phyloP scores from a whole-genome alignment of 2,113 vertebrate species.

The Daphoenositta chrysoptera region DNA sequence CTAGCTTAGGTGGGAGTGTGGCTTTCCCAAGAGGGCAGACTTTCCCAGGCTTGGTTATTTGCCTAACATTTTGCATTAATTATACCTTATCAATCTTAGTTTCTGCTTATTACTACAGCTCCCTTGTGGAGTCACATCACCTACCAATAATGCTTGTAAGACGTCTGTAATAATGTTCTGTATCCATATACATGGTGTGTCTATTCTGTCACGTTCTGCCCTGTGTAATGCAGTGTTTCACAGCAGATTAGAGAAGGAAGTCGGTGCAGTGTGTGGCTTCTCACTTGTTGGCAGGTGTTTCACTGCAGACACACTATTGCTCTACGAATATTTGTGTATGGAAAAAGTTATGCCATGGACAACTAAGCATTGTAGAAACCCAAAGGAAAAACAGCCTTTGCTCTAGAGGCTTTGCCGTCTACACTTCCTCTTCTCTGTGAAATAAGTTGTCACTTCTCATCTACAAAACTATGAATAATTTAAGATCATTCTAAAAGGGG shows the following conservation, averaged over 20 bases:
- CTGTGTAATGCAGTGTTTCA: neutral
- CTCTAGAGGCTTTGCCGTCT: neutral
- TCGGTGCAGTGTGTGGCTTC: neutral
- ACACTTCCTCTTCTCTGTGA: neutral
- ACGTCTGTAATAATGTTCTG: neutral
- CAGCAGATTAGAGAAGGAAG: neutral
- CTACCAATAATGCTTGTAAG: neutral
- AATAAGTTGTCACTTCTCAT: neutral
- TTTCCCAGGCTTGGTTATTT: neutral
- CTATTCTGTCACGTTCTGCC: neutral
- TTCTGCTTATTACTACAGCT: neutral
- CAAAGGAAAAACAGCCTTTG: neutral
- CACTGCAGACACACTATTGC: neutral
- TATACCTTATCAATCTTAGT: neutral
- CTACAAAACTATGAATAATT: neutral
- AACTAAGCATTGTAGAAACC: neutral
- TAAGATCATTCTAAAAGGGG: neutral
- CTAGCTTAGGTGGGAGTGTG: neutral
- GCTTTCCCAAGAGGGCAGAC: neutral
- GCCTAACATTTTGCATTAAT: neutral
- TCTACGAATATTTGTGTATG: neutral
- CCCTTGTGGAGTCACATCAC: neutral
- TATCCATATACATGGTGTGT: neutral
- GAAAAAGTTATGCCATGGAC: neutral
- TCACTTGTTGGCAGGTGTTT: neutral